Evolutionary conservation across 2,113 vertebrate genomes (phyloP).

Genomic region (Charadrius vociferus): DNA sequence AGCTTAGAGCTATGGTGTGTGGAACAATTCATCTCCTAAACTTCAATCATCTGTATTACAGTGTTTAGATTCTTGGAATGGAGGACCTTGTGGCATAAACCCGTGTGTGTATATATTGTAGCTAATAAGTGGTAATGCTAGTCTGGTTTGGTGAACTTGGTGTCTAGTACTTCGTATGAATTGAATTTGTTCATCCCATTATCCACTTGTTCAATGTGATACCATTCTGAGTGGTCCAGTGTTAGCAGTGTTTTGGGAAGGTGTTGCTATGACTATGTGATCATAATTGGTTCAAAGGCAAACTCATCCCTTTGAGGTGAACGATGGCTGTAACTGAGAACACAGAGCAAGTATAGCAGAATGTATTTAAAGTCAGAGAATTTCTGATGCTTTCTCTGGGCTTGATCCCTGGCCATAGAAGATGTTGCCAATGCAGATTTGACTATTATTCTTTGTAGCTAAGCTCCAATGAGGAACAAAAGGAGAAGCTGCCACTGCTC

Average conservation of each 20-base stretch:
- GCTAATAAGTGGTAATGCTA: neutral
- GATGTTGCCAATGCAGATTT: neutral
- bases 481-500: neutral
- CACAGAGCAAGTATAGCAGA: neutral
- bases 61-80: neutral
- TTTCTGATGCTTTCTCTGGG: neutral
- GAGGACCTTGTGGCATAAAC: neutral
- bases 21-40: neutral
- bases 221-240: neutral
- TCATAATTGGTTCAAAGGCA: slow-evolving; percentile 8
- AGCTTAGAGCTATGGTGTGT: neutral
- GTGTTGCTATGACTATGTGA: neutral
- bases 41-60: neutral
- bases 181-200: neutral
- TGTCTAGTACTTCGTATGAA: neutral
- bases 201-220: neutral
- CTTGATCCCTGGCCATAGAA: neutral
- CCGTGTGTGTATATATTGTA: neutral
- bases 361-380: neutral
- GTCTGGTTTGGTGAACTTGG: neutral
- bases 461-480: neutral
- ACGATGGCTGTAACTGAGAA: neutral
- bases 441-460: neutral
- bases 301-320: neutral
- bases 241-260: neutral